A percentile compares a stretch with the other conserved stretches of the same genome.
Evolutionary conservation across 2,113 vertebrate genomes (phyloP).

Genomic region (Alethe castanea): DNA sequence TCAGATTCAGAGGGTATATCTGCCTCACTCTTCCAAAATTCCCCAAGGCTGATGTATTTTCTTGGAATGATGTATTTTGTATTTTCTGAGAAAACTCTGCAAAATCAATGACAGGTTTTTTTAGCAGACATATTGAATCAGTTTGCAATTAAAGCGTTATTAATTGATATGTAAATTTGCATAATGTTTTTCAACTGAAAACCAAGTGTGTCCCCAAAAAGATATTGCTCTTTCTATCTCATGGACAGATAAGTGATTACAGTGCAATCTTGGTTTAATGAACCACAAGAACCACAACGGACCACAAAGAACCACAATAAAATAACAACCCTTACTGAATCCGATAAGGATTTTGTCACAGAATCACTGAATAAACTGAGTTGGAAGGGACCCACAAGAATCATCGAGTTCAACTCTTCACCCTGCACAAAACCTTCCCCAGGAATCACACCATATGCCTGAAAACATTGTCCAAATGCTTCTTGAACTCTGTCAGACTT

Average conservation of each 20-base stretch:
- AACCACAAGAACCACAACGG: not conserved
- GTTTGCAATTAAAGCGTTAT: not conserved
- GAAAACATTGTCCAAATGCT: not conserved
- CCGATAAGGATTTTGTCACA: not conserved
- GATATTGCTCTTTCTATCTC: not conserved
- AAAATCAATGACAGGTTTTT: not conserved
- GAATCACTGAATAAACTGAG: not conserved
- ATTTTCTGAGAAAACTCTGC: not conserved
- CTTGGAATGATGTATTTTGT: accelerated
- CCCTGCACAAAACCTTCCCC: not conserved
- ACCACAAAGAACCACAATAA: not conserved
- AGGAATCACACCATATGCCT: not conserved
- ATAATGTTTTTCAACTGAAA: not conserved
- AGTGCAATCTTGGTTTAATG: not conserved
- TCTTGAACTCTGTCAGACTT: not conserved
- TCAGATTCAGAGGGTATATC: not conserved
- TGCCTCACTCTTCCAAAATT: not conserved
- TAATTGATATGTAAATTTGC: not conserved
- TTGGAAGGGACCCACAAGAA: not conserved
- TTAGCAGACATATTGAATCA: not conserved
- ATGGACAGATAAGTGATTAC: not conserved
- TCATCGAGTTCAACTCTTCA: accelerated
- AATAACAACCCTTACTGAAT: not conserved
- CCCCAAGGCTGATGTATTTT: not conserved
- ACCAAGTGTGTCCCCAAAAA: not conserved